A percentile compares a stretch with the other conserved stretches of the same genome.
phyloP scores from a whole-genome alignment of 2,113 vertebrate genomes.

The Leiothrix lutea region DNA sequence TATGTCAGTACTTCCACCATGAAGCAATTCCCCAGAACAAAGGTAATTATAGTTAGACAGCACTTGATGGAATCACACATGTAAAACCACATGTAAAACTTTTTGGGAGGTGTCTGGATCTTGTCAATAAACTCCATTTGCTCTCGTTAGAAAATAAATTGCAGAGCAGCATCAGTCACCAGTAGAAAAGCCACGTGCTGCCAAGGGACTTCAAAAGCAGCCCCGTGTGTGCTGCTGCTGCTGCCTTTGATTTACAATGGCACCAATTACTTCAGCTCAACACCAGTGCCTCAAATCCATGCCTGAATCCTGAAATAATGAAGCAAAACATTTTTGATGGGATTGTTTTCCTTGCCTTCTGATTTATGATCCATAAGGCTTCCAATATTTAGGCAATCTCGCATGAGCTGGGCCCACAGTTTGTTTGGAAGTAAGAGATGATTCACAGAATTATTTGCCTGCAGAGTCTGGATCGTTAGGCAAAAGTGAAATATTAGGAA shows the following conservation, averaged over 20 bases:
- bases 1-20: not conserved
- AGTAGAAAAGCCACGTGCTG: not conserved
- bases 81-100: not conserved
- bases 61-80: not conserved
- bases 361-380: constrained; percentile 13
- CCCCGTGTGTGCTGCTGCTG: not conserved
- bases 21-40: not conserved
- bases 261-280: not conserved
- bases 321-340: not conserved
- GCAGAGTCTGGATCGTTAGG: not conserved
- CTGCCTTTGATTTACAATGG: not conserved
- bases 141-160: not conserved
- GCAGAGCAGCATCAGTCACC: not conserved
- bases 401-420: not conserved
- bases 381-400: not conserved
- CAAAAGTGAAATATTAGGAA: constrained; percentile 14
- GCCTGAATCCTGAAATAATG: not conserved
- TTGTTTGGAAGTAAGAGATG: not conserved
- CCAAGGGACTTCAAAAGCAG: not conserved
- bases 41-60: not conserved
- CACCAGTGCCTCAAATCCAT: not conserved
- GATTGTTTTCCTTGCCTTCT: constrained; percentile 19
- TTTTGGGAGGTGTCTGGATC: not conserved
- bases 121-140: not conserved
- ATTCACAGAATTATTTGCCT: constrained; percentile 14